These are phyloP conservation scores for Sebastiscus albofasciatus DNA, from an alignment of 2,797 vertebrate species.

Conservation along the genomic window DNA sequence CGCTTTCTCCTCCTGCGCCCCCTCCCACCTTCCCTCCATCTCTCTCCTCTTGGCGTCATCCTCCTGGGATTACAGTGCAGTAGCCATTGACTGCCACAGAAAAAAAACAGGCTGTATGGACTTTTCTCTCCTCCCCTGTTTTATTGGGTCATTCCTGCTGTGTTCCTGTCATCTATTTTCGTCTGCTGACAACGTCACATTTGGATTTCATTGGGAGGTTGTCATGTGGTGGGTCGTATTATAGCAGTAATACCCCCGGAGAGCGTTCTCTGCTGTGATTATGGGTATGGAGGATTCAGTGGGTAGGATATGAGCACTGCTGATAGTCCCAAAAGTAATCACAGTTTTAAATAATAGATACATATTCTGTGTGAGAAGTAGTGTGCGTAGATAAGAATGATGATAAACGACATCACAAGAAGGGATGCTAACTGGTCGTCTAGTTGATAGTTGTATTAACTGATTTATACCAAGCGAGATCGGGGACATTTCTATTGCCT, in stretches of 20 bases:
- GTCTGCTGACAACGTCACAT: slow-evolving; percentile 22
- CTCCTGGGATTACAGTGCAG: slow-evolving; percentile 44
- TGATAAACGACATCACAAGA: not conserved
- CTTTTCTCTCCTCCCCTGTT: slow-evolving; percentile 15
- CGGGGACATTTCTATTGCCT: no score
- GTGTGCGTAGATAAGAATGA: not conserved
- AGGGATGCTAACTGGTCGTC: not conserved
- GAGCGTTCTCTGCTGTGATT: slow-evolving; percentile 36
- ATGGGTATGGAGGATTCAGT: slow-evolving; percentile 24
- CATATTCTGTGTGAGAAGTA: not conserved
- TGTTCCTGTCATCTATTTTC: slow-evolving; percentile 22
- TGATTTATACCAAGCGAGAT: not conserved
- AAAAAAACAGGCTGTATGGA: not conserved
- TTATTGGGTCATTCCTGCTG: slow-evolving; percentile 41
- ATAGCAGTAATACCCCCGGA: slow-evolving; percentile 12
- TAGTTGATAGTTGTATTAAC: not conserved
- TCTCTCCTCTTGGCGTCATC: slow-evolving; percentile 26
- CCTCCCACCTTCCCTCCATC: slow-evolving; percentile 2
- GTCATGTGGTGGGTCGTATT: slow-evolving; percentile 13
- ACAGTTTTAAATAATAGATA: not conserved
- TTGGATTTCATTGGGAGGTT: slow-evolving; percentile 34
- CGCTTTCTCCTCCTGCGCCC: slow-evolving; percentile 20
- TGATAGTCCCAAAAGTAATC: not conserved
- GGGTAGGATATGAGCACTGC: not conserved
- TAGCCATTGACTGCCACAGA: slow-evolving; percentile 25